These are phyloP conservation scores for Orthonevra nobilis DNA, from an alignment of 2,888 invertebrate species.

Conservation along the genomic window DNA sequence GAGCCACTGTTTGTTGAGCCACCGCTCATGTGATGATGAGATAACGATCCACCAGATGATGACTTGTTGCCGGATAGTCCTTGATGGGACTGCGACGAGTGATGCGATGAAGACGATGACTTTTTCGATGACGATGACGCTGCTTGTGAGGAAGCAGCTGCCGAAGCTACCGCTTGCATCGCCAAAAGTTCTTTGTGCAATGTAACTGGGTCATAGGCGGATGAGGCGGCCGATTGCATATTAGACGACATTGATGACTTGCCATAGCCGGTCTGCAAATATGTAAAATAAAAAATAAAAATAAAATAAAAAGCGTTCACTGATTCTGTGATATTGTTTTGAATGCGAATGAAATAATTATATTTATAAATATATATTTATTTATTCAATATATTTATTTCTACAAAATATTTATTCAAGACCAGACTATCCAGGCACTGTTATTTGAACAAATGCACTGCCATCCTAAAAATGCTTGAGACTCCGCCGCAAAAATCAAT, in stretches of 20 bases:
- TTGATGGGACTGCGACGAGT: conserved; percentile 70
- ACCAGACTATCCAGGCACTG: too few relatives aligned
- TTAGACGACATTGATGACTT: conserved; percentile 77
- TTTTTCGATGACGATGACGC: conserved; percentile 73
- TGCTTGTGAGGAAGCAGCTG: conserved; percentile 74
- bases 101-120: conserved; percentile 72
- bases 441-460: too few relatives aligned
- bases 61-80: conserved; percentile 56
- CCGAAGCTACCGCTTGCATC: conserved; percentile 80
- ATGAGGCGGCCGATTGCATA: conserved; percentile 76
- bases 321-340: too few relatives aligned
- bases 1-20: conserved; percentile 51
- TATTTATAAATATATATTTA: too few relatives aligned
- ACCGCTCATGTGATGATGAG: conserved; percentile 69
- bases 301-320: background rate
- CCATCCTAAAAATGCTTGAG: too few relatives aligned
- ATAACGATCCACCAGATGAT: conserved; percentile 54
- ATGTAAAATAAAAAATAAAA: background rate
- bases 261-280: conserved; percentile 75
- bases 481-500: too few relatives aligned
- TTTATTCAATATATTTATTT: too few relatives aligned
- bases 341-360: too few relatives aligned
- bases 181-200: conserved; percentile 80
- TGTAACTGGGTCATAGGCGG: conserved; percentile 79
- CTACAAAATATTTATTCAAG: too few relatives aligned